These are phyloP conservation scores for Melieria crassipennis DNA, from an alignment of 2,888 invertebrate species.

Conservation along the genomic window DNA sequence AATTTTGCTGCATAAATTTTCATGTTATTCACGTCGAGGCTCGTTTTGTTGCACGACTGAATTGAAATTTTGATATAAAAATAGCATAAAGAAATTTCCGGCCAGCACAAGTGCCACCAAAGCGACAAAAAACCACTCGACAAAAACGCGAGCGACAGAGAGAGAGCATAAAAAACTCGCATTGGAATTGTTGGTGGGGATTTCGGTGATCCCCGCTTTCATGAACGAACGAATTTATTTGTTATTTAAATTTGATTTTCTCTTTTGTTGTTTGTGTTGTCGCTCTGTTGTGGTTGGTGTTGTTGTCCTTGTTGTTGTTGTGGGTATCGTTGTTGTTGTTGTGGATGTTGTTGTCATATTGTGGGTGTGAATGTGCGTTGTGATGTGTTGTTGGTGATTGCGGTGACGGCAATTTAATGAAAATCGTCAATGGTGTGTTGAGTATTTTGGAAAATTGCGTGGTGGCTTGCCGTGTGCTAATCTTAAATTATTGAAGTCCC, in stretches of 20 bases:
- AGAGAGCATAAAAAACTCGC: slow-evolving; percentile 12
- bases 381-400: slow-evolving; percentile 1
- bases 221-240: slow-evolving; percentile 22
- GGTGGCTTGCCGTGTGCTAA: too few relatives aligned
- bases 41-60: not conserved
- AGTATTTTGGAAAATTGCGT: not conserved
- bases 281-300: slow-evolving; percentile 5
- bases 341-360: slow-evolving; percentile 1
- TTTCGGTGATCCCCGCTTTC: slow-evolving; percentile 24
- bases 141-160: too few relatives aligned
- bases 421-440: slow-evolving; percentile 19
- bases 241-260: slow-evolving; percentile 21
- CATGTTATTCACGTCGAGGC: slow-evolving; percentile 2
- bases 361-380: not conserved
- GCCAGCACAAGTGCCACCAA: not conserved
- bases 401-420: slow-evolving; percentile 26
- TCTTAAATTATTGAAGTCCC: too few relatives aligned
- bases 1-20: slow-evolving; percentile 26
- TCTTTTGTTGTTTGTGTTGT: slow-evolving; percentile 21
- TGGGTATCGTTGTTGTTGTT: not conserved
- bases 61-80: slow-evolving; percentile 5
- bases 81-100: not conserved
- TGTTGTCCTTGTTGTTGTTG: not conserved
- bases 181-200: slow-evolving; percentile 23
- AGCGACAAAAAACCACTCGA: slow-evolving; percentile 20